Percentiles rank a stretch among this genome's conserved stretches.
Conservation (phyloP, 2,888 invertebrate species). For the Lampropteryx suffumata region DNA sequence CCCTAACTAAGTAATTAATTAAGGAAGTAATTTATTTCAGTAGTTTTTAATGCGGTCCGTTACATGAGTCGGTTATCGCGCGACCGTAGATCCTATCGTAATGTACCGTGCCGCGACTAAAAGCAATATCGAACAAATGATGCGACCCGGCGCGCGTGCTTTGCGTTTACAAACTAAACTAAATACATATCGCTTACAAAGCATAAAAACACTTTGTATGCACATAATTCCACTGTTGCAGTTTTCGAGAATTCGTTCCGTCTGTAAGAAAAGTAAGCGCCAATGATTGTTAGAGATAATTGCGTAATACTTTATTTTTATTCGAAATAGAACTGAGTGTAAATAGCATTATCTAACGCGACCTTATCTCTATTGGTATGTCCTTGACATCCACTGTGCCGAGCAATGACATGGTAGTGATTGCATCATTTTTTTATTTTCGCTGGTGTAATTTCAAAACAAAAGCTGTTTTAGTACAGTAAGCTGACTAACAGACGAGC, state of each 20-base stretch:
- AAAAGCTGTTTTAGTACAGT: too few species aligned
- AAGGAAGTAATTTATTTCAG: too few species aligned
- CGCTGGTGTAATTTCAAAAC: too few species aligned
- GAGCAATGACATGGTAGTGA: slow-evolving; percentile 16
- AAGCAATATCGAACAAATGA: neutral
- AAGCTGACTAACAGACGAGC: too few species aligned
- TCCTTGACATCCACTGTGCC: slow-evolving; percentile 23
- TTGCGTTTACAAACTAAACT: slow-evolving; percentile 10
- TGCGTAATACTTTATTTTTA: neutral
- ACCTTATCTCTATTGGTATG: slow-evolving; percentile 3
- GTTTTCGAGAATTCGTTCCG: slow-evolving; percentile 12
- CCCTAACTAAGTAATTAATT: too few species aligned
- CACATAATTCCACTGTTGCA: slow-evolving; percentile 14
- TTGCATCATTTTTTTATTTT: too few species aligned
- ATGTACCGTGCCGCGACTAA: slow-evolving; percentile 1
- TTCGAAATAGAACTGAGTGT: neutral
- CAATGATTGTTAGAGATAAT: slow-evolving; percentile 1
- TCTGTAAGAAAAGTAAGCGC: slow-evolving; percentile 7
- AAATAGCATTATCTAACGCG: slow-evolving; percentile 7
- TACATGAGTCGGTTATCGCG: slow-evolving; percentile 7
- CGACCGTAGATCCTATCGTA: slow-evolving; percentile 1
- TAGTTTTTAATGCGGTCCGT: too few species aligned
- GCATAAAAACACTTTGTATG: slow-evolving; percentile 15
- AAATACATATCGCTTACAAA: slow-evolving; percentile 13
- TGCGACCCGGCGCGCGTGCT: slow-evolving; percentile 16